Evolutionary conservation across 2,797 vertebrate species (phyloP).

Genomic region (Chelonia mydas): DNA sequence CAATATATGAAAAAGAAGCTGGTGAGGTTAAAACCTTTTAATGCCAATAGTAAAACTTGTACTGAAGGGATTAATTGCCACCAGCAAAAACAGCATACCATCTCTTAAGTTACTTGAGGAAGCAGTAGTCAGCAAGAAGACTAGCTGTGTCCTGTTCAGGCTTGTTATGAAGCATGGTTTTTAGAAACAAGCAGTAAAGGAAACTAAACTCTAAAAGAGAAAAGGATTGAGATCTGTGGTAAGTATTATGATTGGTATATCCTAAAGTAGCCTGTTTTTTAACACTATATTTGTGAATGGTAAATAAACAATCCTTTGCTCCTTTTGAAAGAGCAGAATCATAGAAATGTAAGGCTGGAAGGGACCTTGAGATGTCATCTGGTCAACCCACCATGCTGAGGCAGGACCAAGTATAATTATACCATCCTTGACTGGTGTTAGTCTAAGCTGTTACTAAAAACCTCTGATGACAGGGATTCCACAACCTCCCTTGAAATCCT

Average conservation of each 20-base stretch:
- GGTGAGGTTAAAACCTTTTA: not conserved
- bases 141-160: not conserved
- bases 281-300: not conserved
- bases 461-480: not conserved
- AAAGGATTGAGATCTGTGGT: not conserved
- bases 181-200: not conserved
- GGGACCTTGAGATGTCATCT: not conserved
- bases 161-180: not conserved
- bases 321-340: not conserved
- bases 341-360: not conserved
- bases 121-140: not conserved
- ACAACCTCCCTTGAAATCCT: not conserved
- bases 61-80: not conserved
- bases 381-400: not conserved
- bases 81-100: not conserved
- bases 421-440: not conserved
- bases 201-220: not conserved
- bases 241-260: not conserved
- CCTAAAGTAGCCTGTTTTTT: not conserved
- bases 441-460: not conserved
- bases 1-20: conserved; percentile 8
- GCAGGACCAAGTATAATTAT: no score
- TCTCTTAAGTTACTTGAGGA: not conserved
- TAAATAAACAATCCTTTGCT: not conserved
- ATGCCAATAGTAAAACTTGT: not conserved